phyloP scores from a whole-genome alignment of 2,888 invertebrate species.

The Choreutis nemorana region DNA sequence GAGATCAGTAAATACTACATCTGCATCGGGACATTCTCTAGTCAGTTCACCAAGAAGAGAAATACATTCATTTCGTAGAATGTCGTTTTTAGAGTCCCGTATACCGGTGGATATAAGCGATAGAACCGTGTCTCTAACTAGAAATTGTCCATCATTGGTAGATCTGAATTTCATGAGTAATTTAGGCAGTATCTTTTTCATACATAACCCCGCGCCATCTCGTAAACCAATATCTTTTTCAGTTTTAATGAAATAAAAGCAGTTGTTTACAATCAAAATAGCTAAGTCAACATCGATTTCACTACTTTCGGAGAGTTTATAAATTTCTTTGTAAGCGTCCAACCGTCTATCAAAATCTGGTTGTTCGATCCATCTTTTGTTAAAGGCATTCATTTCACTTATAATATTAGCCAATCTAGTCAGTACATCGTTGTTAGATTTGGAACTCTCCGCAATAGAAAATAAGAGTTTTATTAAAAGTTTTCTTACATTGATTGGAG shows the following conservation, averaged over 20 bases:
- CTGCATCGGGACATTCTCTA: conserved; percentile 73
- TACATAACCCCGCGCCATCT: conserved; percentile 78
- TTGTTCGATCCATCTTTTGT: conserved; percentile 90
- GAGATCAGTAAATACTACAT: conserved; percentile 77
- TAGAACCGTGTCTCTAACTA: conserved; percentile 78
- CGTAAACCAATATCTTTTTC: conserved; percentile 86
- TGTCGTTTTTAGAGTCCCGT: conserved; percentile 73
- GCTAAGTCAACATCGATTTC: conserved; percentile 71
- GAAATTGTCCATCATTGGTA: conserved; percentile 67
- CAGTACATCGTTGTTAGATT: conserved; percentile 40
- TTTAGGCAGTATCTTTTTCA: conserved; percentile 73
- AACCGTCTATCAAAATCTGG: conserved; percentile 88
- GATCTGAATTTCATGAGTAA: conserved; percentile 66
- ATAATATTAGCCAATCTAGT: conserved; percentile 64
- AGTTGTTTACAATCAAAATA: conserved; percentile 81
- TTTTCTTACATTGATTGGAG: conserved; percentile 72
- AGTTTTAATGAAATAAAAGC: conserved; percentile 77
- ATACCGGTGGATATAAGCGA: conserved; percentile 77
- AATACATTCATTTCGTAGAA: conserved; percentile 81
- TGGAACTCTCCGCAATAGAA: conserved; percentile 61
- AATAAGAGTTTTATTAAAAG: conserved; percentile 70
- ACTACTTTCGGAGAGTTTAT: conserved; percentile 50
- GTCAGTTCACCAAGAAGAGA: conserved; percentile 79
- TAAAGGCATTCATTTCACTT: conserved; percentile 84
- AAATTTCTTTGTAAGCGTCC: conserved; percentile 77